A percentile compares a stretch with the other conserved stretches of the same genome.
phyloP scores from a whole-genome alignment of 2,888 invertebrate species.

The Deilephila porcellus region DNA sequence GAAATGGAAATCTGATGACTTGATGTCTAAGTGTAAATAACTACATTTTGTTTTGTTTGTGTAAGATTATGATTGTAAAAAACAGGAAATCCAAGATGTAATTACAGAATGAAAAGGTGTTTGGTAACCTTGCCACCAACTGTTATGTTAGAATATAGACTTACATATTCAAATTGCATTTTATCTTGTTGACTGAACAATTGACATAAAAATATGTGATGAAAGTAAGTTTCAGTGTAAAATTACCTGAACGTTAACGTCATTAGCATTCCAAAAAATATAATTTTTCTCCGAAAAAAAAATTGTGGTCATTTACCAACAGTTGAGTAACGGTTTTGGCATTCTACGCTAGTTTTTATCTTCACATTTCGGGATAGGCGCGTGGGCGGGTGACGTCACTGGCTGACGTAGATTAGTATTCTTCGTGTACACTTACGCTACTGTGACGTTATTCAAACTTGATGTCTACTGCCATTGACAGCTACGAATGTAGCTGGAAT shows the following conservation, averaged over 20 bases:
- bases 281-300: neutral
- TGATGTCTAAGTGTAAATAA: neutral
- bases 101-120: constrained; percentile 10
- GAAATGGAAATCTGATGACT: neutral
- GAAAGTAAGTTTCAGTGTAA: neutral
- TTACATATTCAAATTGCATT: neutral
- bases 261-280: neutral
- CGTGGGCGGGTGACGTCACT: constrained; percentile 60
- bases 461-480: constrained; percentile 26
- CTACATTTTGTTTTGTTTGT: neutral
- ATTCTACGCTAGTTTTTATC: constrained; percentile 22
- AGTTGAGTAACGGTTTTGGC: constrained; percentile 21
- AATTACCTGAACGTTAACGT: neutral
- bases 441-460: constrained; percentile 45
- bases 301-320: neutral
- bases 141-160: neutral
- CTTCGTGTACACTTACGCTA: constrained; percentile 41
- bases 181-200: neutral
- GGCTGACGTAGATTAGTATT: constrained; percentile 45
- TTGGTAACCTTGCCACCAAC: neutral
- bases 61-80: neutral
- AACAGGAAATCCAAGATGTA: constrained; percentile 5
- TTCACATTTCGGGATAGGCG: constrained; percentile 39
- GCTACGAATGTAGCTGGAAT: neutral
- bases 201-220: neutral